These are phyloP conservation scores for Eueides isabella DNA, from an alignment of 1,140 invertebrate species.

Conservation along the genomic window DNA sequence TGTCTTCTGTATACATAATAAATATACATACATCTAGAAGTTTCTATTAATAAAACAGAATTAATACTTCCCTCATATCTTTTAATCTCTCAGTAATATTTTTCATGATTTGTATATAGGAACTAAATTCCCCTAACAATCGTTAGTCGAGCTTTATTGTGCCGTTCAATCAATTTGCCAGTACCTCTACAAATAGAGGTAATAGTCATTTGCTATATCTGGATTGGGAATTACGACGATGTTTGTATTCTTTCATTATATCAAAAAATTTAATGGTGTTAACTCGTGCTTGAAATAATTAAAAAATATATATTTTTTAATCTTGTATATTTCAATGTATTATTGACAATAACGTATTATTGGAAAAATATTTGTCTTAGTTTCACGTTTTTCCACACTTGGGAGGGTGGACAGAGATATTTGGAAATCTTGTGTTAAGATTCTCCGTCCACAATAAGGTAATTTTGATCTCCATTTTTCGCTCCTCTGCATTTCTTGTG, in stretches of 20 bases:
- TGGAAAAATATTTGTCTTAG: too few species aligned
- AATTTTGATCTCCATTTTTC: too few species aligned
- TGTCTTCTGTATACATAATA: neutral
- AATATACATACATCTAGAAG: neutral
- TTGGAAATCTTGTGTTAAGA: too few species aligned
- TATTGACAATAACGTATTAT: too few species aligned
- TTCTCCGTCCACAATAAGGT: too few species aligned
- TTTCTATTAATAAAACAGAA: neutral
- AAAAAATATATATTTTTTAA: too few species aligned
- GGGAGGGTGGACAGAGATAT: too few species aligned
- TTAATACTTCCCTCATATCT: neutral
- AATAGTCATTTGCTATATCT: constrained; percentile 28
- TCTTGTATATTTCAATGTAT: too few species aligned
- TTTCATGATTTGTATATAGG: neutral
- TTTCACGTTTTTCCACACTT: too few species aligned
- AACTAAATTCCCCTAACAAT: neutral
- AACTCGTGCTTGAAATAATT: neutral
- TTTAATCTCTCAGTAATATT: neutral
- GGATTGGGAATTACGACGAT: constrained; percentile 30
- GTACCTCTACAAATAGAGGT: constrained; percentile 24
- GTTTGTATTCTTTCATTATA: constrained; percentile 22
- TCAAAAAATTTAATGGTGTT: neutral
- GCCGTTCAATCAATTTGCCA: constrained; percentile 28
- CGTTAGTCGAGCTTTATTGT: constrained; percentile 20
- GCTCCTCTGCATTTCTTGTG: too few species aligned